Conservation (phyloP, 2,113 vertebrate genomes). For the Tenrec ecaudatus region DNA sequence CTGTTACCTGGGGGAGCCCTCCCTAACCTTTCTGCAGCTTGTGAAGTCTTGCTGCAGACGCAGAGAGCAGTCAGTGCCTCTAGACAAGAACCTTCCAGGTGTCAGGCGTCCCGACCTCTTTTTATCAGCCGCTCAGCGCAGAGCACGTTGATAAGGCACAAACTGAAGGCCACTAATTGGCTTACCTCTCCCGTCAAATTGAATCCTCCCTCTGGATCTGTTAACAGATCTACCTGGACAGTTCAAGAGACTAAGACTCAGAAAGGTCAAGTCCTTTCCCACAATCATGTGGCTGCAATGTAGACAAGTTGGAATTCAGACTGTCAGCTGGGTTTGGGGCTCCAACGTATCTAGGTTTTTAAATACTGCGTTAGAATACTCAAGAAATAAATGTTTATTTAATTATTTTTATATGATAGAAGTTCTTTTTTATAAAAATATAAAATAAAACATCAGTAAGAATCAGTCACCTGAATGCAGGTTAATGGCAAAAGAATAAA, state of each 20-base stretch:
- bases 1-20: background rate
- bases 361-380: background rate
- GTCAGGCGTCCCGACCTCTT: background rate
- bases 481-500: background rate
- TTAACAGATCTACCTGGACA: background rate
- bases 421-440: background rate
- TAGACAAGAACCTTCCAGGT: background rate
- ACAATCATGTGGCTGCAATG: background rate
- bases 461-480: background rate
- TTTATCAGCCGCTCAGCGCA: background rate
- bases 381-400: background rate
- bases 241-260: background rate
- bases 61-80: background rate
- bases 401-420: background rate
- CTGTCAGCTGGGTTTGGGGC: background rate
- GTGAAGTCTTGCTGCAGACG: background rate
- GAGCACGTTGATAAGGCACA: background rate
- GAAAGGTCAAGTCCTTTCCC: background rate
- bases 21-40: background rate
- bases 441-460: background rate
- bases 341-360: background rate
- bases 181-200: background rate
- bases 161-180: no score
- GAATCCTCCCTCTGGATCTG: background rate
- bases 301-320: background rate